Evolutionary conservation across 2,113 vertebrate species (phyloP), one percentile per base, ranked within the genome.

Genomic region (Leptobrachium ailaonicum): DNA sequence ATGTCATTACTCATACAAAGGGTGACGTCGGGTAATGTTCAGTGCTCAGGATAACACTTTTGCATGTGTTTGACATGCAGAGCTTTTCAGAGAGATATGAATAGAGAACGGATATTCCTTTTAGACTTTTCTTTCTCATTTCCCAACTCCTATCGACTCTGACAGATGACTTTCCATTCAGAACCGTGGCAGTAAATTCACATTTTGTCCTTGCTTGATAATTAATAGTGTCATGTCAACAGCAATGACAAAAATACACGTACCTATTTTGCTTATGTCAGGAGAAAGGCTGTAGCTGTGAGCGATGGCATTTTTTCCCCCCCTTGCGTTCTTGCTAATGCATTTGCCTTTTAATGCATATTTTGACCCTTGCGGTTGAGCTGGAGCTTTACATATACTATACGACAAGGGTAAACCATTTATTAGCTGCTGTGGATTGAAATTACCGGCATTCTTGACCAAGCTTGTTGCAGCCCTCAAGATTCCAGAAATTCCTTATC

Each of bases 161-260:
- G 14, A 76, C 71, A 80, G 79, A 66, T 41, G 79, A 85, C 79
- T 14, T 3, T 71, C 14, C 77, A 85, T 88, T 86, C 10, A 14
- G 72, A 85, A 82, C 79, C 82, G 85, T 86, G 79, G 71, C 75
- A 82, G 83, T 85, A 88, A 85, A 83, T 84, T 78, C 40, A 68
- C 50, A 79, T 82, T 82, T 87, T 87, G 85, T 87, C 74, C 84
- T 85, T 86, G 67, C 79, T 82, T 67, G 77, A 82, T 82, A 76
- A 87, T 85, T 90, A 83, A 83, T 75, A 76, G 62, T 40, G 66
- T n/a, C 10, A 72, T 44, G 73, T 82, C 84, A 88, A 82, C 84
- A 84, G 71, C 71, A 62, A 58, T 77, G 80, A 75, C 50, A 84
- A 79, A 82, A 80, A 9, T 41, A 76, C 60, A 78, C 83, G 74